Conservation (phyloP, 2,888 invertebrate species). For the Liodrosophila aerea region DNA sequence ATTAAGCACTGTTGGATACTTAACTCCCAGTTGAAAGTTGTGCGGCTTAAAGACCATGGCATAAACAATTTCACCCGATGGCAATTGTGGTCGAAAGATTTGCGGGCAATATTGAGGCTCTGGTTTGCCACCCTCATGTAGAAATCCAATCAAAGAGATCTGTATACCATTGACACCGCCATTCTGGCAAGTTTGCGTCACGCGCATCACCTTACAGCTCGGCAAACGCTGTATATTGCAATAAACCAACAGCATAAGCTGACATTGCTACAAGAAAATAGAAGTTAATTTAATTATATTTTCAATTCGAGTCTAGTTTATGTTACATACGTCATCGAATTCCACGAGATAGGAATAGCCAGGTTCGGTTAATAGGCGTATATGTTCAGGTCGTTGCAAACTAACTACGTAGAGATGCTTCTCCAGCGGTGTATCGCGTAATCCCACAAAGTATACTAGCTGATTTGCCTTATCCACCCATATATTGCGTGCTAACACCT, state of each 20-base stretch:
- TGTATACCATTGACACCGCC: conserved; percentile 88
- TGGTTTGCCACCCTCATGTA: conserved; percentile 86
- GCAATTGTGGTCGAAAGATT: conserved; percentile 87
- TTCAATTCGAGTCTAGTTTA: too few relatives aligned
- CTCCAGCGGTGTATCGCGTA: conserved; percentile 95
- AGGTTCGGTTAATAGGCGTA: conserved; percentile 89
- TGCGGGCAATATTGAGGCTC: conserved; percentile 87
- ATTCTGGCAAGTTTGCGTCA: conserved; percentile 85
- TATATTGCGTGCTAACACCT: conserved; percentile 91
- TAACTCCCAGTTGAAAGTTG: conserved; percentile 84
- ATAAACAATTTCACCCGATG: conserved; percentile 88
- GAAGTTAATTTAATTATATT: too few relatives aligned
- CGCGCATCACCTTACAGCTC: conserved; percentile 89
- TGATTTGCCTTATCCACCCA: conserved; percentile 92
- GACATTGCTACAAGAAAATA: conserved; percentile 86
- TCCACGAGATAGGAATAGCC: conserved; percentile 93
- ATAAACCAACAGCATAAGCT: conserved; percentile 91
- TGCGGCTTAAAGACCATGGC: conserved; percentile 96
- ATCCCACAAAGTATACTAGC: conserved; percentile 94
- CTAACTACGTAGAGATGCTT: conserved; percentile 95
- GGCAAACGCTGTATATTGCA: conserved; percentile 92
- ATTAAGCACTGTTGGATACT: conserved; percentile 96
- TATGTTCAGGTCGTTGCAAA: conserved; percentile 87
- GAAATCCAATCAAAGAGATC: conserved; percentile 87
- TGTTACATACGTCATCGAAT: conserved; percentile 87